These are phyloP conservation scores for Julus scandinavius DNA, from an alignment of 2,888 invertebrate species.

Conservation along the genomic window DNA sequence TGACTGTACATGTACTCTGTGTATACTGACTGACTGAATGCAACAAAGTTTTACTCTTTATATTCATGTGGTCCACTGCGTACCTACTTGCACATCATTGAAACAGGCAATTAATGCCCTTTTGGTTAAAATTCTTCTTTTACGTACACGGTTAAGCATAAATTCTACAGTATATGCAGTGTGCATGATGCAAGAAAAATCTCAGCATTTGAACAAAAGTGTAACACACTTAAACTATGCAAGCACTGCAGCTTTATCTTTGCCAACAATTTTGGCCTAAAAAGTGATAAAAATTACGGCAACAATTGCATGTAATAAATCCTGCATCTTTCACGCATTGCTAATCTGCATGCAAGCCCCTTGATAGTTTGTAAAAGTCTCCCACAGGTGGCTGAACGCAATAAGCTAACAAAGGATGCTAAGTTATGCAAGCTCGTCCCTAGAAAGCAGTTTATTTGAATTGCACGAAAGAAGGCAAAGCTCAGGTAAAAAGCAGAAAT, in stretches of 20 bases:
- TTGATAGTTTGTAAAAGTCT: slow-evolving; percentile 35
- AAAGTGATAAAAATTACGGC: neutral
- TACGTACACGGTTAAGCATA: neutral
- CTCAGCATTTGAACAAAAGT: neutral
- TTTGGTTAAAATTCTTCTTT: neutral
- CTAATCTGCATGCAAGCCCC: slow-evolving; percentile 29
- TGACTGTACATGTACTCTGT: no score
- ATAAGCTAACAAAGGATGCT: slow-evolving; percentile 29
- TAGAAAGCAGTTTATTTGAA: slow-evolving; percentile 34
- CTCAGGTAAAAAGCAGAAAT: slow-evolving; percentile 37
- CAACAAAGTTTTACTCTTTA: no score
- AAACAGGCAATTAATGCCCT: no score
- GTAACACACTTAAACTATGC: neutral
- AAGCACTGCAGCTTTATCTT: neutral
- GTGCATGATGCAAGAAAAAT: neutral
- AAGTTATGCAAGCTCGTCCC: slow-evolving; percentile 28
- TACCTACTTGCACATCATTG: no score
- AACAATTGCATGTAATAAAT: slow-evolving; percentile 36
- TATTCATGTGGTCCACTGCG: no score
- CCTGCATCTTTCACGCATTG: slow-evolving; percentile 29
- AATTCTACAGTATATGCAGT: neutral
- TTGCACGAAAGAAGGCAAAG: slow-evolving; percentile 39
- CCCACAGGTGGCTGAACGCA: slow-evolving; percentile 22
- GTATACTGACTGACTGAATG: no score
- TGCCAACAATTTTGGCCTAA: slow-evolving; percentile 6